A percentile compares a stretch with the other conserved stretches of the same genome.
phyloP scores from a whole-genome alignment of 2,113 vertebrate genomes.

The Podarcis muralis region DNA sequence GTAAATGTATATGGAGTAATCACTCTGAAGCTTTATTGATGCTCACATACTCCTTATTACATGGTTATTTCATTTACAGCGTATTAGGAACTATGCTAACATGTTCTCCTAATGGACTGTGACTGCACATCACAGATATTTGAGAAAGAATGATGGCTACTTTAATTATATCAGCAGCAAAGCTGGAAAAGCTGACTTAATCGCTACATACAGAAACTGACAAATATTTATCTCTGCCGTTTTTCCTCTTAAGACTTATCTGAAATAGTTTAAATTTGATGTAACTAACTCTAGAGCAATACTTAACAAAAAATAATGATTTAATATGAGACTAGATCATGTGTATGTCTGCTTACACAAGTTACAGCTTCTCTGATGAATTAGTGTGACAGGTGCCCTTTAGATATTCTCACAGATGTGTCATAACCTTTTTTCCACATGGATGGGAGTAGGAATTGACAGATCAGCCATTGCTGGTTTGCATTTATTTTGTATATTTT shows the following conservation, averaged over 20 bases:
- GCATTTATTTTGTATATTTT: neutral
- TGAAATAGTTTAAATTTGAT: neutral
- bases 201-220: slow-evolving; percentile 24
- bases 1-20: slow-evolving; percentile 62
- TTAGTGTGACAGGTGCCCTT: neutral
- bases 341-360: neutral
- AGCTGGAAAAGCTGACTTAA: slow-evolving; percentile 33
- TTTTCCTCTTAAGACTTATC: neutral
- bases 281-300: slow-evolving; percentile 1
- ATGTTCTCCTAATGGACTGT: slow-evolving; percentile 56
- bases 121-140: slow-evolving; percentile 43
- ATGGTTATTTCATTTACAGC: slow-evolving; percentile 64
- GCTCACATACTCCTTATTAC: slow-evolving; percentile 57
- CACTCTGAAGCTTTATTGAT: slow-evolving; percentile 54
- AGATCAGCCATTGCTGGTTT: neutral
- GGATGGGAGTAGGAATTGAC: neutral
- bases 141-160: slow-evolving; percentile 43
- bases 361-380: neutral
- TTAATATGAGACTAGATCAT: neutral
- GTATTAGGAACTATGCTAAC: slow-evolving; percentile 56
- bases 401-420: neutral
- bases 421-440: neutral
- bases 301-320: neutral
- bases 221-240: neutral
- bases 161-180: slow-evolving; percentile 52